phyloP scores from a whole-genome alignment of 1,140 invertebrate genomes.

The Propsilocerus akamusi region DNA sequence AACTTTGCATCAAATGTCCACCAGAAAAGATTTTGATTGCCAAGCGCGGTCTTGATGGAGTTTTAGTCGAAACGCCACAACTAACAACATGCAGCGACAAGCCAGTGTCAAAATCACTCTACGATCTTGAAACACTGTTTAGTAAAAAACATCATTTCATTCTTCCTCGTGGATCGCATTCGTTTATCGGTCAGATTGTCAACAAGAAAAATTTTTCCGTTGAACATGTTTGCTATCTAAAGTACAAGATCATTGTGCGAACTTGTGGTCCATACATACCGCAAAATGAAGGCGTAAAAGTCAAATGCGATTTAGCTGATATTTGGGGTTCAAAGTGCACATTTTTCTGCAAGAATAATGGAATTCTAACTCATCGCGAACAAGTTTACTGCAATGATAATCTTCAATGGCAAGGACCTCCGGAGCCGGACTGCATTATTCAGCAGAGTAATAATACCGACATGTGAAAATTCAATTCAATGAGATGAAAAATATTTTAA shows the following conservation, averaged over 20 bases:
- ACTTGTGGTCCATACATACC: not conserved
- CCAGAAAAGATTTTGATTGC: slow-evolving; percentile 5
- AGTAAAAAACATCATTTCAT: not conserved
- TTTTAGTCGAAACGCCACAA: not conserved
- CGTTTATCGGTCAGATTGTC: not conserved
- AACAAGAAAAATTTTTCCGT: not conserved
- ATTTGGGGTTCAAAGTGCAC: slow-evolving; percentile 5
- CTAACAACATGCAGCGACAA: not conserved
- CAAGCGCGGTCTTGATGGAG: slow-evolving; percentile 3
- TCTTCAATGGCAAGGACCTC: slow-evolving; percentile 3
- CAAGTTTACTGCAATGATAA: not conserved
- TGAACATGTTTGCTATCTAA: not conserved
- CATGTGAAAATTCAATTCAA: too few species aligned
- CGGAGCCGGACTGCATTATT: not conserved
- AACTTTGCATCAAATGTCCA: slow-evolving; percentile 5
- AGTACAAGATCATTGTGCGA: slow-evolving; percentile 2
- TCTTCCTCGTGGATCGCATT: slow-evolving; percentile 2
- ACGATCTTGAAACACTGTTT: slow-evolving; percentile 4
- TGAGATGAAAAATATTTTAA: too few species aligned
- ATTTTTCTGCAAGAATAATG: not conserved
- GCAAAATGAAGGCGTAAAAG: not conserved
- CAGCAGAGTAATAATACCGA: not conserved
- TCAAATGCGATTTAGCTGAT: not conserved
- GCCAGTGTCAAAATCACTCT: not conserved
- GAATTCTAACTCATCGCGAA: not conserved